phyloP scores from a whole-genome alignment of 2,113 vertebrate genomes.

The Microtus richardsoni region DNA sequence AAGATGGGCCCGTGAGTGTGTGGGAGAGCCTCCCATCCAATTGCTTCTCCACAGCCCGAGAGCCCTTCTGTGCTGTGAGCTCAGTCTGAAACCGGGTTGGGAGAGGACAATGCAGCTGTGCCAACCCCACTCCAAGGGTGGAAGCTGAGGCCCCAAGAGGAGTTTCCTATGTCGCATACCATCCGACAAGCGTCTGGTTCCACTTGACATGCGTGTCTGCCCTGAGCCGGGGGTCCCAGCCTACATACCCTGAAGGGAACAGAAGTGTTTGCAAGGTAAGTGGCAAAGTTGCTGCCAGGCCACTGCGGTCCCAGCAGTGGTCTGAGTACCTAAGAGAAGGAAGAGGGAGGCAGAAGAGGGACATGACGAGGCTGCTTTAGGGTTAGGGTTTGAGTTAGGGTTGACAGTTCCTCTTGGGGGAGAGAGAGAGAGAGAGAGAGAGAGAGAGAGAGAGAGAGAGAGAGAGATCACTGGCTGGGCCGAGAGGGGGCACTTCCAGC shows the following conservation, averaged over 20 bases:
- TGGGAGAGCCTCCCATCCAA: not conserved
- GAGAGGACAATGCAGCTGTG: not conserved
- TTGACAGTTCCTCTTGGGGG: not conserved
- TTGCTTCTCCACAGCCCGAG: not conserved
- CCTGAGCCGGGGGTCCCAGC: rapidly evolving
- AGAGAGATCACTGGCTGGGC: not conserved
- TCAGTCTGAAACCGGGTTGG: not conserved
- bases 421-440: too few species aligned
- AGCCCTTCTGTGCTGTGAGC: rapidly evolving
- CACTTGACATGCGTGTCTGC: rapidly evolving
- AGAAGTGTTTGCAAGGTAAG: not conserved
- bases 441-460: too few species aligned
- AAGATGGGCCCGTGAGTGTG: not conserved
- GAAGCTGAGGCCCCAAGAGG: not conserved
- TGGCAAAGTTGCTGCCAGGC: too few species aligned
- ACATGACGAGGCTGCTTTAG: not conserved
- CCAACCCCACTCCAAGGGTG: not conserved
- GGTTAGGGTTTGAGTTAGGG: not conserved
- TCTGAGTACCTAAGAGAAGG: not conserved
- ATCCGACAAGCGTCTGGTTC: rapidly evolving
- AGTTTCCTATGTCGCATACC: not conserved
- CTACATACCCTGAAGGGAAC: not conserved
- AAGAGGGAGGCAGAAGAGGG: too few species aligned
- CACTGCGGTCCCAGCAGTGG: not conserved
- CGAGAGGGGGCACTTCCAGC: not conserved